Base-by-base conservation (phyloP, 1,140 invertebrate genomes). In the Halictus rubicundus region DNA sequence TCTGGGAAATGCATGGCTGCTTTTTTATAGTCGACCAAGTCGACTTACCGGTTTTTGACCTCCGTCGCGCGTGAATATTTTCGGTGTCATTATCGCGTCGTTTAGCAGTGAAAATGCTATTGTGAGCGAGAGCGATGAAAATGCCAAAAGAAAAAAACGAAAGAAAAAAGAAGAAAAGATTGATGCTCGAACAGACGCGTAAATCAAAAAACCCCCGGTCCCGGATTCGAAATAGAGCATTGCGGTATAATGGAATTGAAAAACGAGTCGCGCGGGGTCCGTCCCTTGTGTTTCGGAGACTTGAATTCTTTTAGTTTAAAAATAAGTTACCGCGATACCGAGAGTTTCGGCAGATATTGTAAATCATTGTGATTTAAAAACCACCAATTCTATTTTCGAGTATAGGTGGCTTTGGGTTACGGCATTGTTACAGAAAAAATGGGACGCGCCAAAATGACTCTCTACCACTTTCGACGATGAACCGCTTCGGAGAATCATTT, bases 21-120 rank as follows among this genome's bases (percentile, higher is more conserved):
- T 63, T 65, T 72, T 72, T 78, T 65, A 3, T 61, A 32, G 46
- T 46, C 60, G 59, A 57, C 68, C 27, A 57, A 72, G 69, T 37
- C 60, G 60, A 72, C 37, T 71, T 78, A 78, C 76, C 76, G 76
- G 76, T 78, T 72, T 68, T 78, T 78, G 68, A 72, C 76, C 68
- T 78, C 49, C 32, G 59, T 27, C 25, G 60, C 68, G 59, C 57
- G 68, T 12, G 76, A 78, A 78, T 78, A 78, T 78, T 78, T 72
- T 78, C 76, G 68, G 69, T 72, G 68, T 72, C 60, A 71, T 72
- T 72, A 71, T 54, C 68, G 61, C 72, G 14, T 57, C 57, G 60
- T 72, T 60, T 37, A 46, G 6, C 4, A 57, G 37, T 8, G 42
- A 39, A 59, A 71, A 21, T 21, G 54, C 49, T 25, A 57, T 68